phyloP scores from a whole-genome alignment of 2,888 invertebrate species.

The Venustoraphidia nigricollis region DNA sequence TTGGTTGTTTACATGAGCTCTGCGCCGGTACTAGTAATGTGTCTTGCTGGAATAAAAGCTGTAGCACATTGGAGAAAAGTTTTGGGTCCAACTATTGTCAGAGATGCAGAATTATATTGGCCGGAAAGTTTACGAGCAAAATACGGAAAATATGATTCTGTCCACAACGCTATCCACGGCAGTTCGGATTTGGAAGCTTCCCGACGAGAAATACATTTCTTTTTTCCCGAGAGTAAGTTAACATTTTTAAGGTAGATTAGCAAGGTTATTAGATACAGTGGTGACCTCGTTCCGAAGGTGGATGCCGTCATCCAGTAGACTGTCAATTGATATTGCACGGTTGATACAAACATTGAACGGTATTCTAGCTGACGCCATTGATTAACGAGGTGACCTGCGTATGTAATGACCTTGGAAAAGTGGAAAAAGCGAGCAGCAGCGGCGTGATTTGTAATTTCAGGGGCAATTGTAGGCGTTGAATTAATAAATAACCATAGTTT shows the following conservation, averaged over 20 bases:
- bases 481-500: no score
- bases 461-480: no score
- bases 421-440: no score
- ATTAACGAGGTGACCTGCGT: no score
- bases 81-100: conserved; percentile 53
- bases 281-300: no score
- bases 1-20: conserved; percentile 67
- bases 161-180: conserved; percentile 66
- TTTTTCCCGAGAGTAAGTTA: conserved; percentile 65
- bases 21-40: conserved; percentile 55
- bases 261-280: no score
- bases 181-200: conserved; percentile 51
- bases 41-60: conserved; percentile 51
- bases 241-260: background rate
- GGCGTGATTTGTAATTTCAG: no score
- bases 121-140: conserved; percentile 54
- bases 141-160: conserved; percentile 47
- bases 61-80: conserved; percentile 56
- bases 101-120: conserved; percentile 52
- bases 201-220: conserved; percentile 69
- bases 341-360: no score
- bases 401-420: no score
- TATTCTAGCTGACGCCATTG: no score
- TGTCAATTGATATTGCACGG: no score
- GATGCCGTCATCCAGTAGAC: no score